Conservation (phyloP, 2,888 invertebrate species). For the Polydrusus cervinus region DNA sequence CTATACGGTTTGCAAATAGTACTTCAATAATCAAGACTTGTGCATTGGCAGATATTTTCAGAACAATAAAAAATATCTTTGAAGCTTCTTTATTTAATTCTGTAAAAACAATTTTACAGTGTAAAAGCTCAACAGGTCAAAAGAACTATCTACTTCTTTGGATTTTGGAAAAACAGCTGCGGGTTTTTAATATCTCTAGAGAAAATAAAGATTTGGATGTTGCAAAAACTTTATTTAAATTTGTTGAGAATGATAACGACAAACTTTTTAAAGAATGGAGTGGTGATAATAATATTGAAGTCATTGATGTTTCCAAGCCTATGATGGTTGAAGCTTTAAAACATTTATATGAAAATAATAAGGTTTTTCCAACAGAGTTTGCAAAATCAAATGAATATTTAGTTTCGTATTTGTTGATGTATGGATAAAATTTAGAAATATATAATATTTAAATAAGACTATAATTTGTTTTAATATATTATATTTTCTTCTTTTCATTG, state of each 20-base stretch:
- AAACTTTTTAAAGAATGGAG: conserved; percentile 74
- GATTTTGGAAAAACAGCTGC: conserved; percentile 77
- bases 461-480: not conserved
- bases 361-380: conserved; percentile 74
- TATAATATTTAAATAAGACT: not conserved
- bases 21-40: conserved; percentile 59
- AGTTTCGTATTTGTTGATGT: conserved; percentile 74
- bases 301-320: conserved; percentile 75
- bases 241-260: conserved; percentile 70
- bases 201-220: conserved; percentile 70
- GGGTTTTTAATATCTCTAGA: conserved; percentile 68
- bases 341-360: conserved; percentile 75
- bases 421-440: conserved; percentile 50
- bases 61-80: conserved; percentile 73
- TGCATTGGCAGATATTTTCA: conserved; percentile 73
- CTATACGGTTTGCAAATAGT: conserved; percentile 70
- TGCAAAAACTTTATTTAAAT: conserved; percentile 76
- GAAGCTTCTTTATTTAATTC: conserved; percentile 73
- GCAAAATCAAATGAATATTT: conserved; percentile 75
- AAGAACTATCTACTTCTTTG: conserved; percentile 76
- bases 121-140: conserved; percentile 69
- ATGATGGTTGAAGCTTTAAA: conserved; percentile 75
- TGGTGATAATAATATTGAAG: conserved; percentile 73
- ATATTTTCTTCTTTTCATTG: not conserved
- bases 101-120: conserved; percentile 75